A percentile compares a stretch with the other conserved stretches of the same genome.
These are phyloP conservation scores for Zaprionus lineosus DNA, from an alignment of 2,888 invertebrate genomes.

Conservation along the genomic window DNA sequence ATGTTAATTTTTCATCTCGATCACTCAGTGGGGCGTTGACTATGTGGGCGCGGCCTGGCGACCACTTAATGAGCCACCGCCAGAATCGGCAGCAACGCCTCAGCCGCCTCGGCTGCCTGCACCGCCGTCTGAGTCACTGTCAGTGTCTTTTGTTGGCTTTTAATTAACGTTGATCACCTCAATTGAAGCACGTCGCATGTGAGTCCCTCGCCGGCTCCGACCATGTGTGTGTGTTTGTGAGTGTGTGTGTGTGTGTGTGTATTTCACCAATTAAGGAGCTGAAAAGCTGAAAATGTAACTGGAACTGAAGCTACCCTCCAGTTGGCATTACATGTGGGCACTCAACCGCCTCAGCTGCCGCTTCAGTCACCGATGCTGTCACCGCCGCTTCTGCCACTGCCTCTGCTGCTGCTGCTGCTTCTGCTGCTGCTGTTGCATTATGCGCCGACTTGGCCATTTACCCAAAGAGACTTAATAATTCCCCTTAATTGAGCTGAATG, in stretches of 20 bases:
- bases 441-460: conserved; percentile 61
- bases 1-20: conserved; percentile 77
- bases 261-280: conserved; percentile 71
- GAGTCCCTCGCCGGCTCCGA: conserved; percentile 29
- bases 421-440: conserved; percentile 59
- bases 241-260: conserved; percentile 15
- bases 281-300: conserved; percentile 33
- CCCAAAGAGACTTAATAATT: too few species aligned
- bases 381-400: too few species aligned
- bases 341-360: too few species aligned
- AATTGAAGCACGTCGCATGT: conserved; percentile 78
- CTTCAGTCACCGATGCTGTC: too few species aligned
- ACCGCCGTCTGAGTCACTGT: conserved; percentile 31
- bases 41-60: conserved; percentile 38
- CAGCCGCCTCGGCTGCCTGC: conserved; percentile 6
- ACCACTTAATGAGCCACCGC: conserved; percentile 58
- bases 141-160: conserved; percentile 70
- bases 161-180: conserved; percentile 82
- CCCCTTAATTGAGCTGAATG: conserved; percentile 68
- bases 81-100: too few species aligned
- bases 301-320: conserved; percentile 40
- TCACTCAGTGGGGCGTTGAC: conserved; percentile 30
- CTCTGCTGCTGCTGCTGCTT: too few species aligned
- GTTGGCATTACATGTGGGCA: conserved; percentile 74
- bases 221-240: background rate